A percentile compares a stretch with the other conserved stretches of the same genome.
These are phyloP conservation scores for Nasalis larvatus DNA, from an alignment of 2,113 vertebrate genomes.

Conservation along the genomic window DNA sequence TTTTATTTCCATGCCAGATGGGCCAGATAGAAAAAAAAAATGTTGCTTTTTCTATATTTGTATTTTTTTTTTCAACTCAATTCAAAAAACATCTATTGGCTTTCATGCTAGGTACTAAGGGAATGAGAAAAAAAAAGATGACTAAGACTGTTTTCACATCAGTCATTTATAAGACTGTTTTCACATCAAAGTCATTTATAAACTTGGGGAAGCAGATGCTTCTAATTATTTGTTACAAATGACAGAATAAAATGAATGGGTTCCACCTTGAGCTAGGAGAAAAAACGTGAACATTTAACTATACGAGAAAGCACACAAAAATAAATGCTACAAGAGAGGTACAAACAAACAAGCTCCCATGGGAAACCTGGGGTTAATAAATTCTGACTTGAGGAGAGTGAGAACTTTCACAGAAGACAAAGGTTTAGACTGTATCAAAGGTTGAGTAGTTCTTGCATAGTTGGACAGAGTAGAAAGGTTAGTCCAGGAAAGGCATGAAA, in stretches of 20 bases:
- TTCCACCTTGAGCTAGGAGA: neutral
- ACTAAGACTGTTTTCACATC: constrained; percentile 11
- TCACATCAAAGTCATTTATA: neutral
- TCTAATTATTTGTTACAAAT: constrained; percentile 30
- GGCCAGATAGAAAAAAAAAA: neutral
- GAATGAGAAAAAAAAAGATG: neutral
- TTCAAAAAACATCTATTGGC: constrained; percentile 25
- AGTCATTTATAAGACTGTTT: neutral
- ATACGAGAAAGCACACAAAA: neutral
- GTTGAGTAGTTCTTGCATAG: neutral
- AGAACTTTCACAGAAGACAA: neutral
- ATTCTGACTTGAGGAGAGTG: neutral
- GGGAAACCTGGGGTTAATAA: neutral
- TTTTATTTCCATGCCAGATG: constrained; percentile 20
- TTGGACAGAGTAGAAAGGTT: neutral
- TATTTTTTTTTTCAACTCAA: neutral
- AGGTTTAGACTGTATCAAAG: neutral
- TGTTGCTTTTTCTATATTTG: neutral
- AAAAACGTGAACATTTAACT: neutral
- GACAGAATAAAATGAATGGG: neutral
- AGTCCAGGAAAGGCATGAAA: neutral
- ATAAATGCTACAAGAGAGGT: neutral
- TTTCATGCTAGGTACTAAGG: constrained; percentile 12
- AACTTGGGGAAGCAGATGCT: neutral
- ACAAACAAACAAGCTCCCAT: neutral